A percentile compares a stretch with the other conserved stretches of the same genome.
Conservation (phyloP, 1,140 invertebrate genomes). For the Drosophila ficusphila region DNA sequence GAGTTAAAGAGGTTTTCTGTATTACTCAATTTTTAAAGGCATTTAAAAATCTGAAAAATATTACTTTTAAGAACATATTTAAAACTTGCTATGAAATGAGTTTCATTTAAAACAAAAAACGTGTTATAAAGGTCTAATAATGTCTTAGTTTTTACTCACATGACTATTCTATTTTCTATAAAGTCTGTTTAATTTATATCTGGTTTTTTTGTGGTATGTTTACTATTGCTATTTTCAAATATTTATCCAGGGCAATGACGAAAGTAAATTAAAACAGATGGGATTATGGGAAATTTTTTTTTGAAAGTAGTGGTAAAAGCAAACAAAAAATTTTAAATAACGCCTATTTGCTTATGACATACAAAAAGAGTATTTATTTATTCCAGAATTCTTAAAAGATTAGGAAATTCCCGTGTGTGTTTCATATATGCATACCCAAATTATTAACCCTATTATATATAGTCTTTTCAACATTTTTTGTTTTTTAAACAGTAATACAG, state of each 20-base stretch:
- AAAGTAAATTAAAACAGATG: constrained; percentile 17
- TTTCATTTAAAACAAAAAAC: too few species aligned
- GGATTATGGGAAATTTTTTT: constrained; percentile 1
- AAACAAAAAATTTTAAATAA: not conserved
- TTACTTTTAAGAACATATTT: too few species aligned
- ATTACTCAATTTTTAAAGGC: too few species aligned
- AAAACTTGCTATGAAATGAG: too few species aligned
- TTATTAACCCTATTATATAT: too few species aligned
- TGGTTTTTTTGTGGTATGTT: not conserved
- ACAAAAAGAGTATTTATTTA: not conserved
- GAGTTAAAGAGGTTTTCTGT: not conserved
- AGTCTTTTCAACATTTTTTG: too few species aligned
- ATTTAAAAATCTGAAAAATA: too few species aligned
- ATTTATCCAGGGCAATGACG: not conserved
- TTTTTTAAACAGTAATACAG: not conserved
- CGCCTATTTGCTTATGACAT: not conserved
- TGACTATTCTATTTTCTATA: not conserved
- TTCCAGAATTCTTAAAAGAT: not conserved
- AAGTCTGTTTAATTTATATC: too few species aligned
- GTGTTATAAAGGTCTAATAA: too few species aligned
- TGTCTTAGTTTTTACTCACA: not conserved
- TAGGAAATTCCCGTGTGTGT: constrained; percentile 5
- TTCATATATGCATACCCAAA: not conserved
- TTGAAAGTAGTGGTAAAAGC: not conserved
- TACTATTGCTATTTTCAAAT: not conserved